These are phyloP conservation scores for Haliaeetus leucogaster DNA, from an alignment of 2,113 vertebrate genomes.

Conservation along the genomic window DNA sequence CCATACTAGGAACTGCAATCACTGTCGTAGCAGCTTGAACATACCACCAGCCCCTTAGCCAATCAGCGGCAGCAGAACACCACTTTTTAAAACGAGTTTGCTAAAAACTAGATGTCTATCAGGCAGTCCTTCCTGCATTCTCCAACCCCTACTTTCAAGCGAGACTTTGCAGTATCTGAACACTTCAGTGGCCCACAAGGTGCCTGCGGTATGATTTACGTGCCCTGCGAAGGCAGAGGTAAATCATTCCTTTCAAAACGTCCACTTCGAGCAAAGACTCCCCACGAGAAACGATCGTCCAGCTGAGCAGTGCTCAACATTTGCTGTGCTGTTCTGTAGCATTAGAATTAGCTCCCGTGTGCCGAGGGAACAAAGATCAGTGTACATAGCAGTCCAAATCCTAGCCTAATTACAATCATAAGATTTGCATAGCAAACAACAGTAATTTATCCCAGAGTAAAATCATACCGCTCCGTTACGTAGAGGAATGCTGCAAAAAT, in stretches of 20 bases:
- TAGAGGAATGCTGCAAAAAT: neutral
- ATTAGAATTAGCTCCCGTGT: neutral
- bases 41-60: constrained; percentile 12
- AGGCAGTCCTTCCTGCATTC: neutral
- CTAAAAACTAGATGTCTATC: neutral
- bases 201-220: accelerated
- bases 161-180: neutral
- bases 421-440: constrained; percentile 59
- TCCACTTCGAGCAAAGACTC: neutral
- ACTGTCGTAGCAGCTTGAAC: neutral
- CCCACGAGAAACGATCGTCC: accelerated
- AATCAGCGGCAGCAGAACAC: neutral
- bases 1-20: constrained; percentile 31
- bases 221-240: neutral
- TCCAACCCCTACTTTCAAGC: neutral
- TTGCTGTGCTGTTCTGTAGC: neutral
- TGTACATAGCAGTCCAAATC: constrained; percentile 44
- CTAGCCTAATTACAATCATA: constrained; percentile 56
- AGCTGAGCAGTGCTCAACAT: neutral
- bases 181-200: neutral
- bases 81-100: neutral
- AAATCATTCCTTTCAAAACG: neutral
- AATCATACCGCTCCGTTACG: neutral
- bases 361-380: constrained; percentile 53
- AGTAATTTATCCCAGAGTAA: constrained; percentile 20